Conservation (phyloP, 2,888 invertebrate genomes). For the Melieria omissa region DNA sequence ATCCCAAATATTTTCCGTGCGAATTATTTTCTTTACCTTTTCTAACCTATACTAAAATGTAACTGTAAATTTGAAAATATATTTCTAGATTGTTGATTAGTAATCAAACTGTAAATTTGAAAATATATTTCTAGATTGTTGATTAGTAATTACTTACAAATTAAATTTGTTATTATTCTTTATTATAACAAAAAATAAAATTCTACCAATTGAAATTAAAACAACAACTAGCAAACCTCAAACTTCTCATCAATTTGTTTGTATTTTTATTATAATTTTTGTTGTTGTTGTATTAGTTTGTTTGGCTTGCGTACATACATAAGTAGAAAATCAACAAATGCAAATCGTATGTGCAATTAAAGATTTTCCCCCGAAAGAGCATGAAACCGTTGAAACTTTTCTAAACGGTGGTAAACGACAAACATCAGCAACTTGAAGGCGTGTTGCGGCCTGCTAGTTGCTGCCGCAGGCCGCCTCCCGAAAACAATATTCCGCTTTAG, state of each 20-base stretch:
- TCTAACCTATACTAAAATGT: no score
- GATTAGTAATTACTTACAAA: no score
- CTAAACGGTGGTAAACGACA: constrained; percentile 16
- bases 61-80: no score
- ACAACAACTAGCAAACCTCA: neutral
- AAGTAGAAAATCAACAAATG: constrained; percentile 16
- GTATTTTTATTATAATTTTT: constrained; percentile 4
- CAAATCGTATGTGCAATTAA: constrained; percentile 39
- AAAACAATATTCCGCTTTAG: no score
- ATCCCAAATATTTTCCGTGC: no score
- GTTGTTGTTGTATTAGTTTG: constrained; percentile 13
- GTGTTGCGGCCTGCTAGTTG: no score
- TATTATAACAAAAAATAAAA: neutral
- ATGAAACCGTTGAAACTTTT: constrained; percentile 34
- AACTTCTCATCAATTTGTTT: neutral
- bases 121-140: no score
- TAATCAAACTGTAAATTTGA: no score
- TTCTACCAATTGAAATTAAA: neutral
- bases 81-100: no score
- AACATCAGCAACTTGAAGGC: constrained; percentile 13
- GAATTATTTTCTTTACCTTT: no score
- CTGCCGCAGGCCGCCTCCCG: no score
- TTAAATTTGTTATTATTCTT: no score
- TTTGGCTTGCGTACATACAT: constrained; percentile 15
- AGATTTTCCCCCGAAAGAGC: constrained; percentile 35